A percentile compares a stretch with the other conserved stretches of the same genome.
These are phyloP conservation scores for Muscicapa adusta DNA, from an alignment of 2,113 vertebrate genomes.

Conservation along the genomic window DNA sequence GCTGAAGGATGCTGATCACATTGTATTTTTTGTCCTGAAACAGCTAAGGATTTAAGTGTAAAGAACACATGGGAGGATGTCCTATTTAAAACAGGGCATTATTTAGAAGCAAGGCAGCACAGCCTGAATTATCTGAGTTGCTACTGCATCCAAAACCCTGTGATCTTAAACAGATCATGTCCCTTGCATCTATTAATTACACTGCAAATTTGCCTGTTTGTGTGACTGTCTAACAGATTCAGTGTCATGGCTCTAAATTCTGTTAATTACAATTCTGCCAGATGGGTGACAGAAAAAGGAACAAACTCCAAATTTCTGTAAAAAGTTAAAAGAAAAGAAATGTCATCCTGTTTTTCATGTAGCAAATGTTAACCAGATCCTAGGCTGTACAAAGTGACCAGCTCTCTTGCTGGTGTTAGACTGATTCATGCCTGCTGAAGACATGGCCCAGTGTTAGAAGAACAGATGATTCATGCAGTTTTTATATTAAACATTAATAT, in stretches of 20 bases:
- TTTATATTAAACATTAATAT: conserved; percentile 53
- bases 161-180: neutral
- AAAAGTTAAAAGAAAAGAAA: conserved; percentile 17
- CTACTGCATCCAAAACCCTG: neutral
- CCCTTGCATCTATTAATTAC: conserved; percentile 29
- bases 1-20: neutral
- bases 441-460: neutral
- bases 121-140: neutral
- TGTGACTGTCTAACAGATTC: neutral
- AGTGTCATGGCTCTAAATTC: neutral
- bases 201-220: neutral
- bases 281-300: neutral
- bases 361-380: neutral
- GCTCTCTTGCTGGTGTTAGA: neutral
- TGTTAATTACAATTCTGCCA: conserved; percentile 16
- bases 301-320: neutral
- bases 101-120: neutral
- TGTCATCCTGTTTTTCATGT: neutral
- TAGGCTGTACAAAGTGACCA: neutral
- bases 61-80: neutral
- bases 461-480: conserved; percentile 21
- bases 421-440: neutral
- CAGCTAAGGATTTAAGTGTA: neutral
- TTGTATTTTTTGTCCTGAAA: neutral
- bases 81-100: neutral